Base-by-base conservation (phyloP, 2,797 vertebrate genomes). In the Cebuella pygmaea region DNA sequence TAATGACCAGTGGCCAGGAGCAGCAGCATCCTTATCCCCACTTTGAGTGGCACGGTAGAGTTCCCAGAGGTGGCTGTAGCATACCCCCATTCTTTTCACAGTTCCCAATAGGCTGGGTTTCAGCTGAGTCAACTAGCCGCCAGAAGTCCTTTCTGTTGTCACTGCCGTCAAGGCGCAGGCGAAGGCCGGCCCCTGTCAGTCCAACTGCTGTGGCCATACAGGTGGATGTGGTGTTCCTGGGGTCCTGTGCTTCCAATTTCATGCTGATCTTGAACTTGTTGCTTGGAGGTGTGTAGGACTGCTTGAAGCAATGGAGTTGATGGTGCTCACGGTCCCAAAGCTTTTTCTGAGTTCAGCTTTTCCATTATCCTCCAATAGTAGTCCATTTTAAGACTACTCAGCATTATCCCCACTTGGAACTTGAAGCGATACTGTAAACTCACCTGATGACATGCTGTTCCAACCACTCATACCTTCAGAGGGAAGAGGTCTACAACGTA, bases 141-240 rank as follows among this genome's bases (percentile, higher is more conserved):
- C 99, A 99, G 98, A 99, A 99, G 98, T 99, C 99, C 17, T 99
- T 99, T 98, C 99, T 99, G 98, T 99, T 99, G 98, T 99, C 99
- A 0, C 99, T 99, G 96, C 99, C 99, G 1, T 99, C 99, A 7
- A 99, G 99, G 39, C 99, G 99, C 87, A 99, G 98, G 75, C 99
- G 99, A 9, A 99, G 99, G 6, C 99, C 99, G 0, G 99, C 99
- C 4, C 99, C 99, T 0, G 99, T 99, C 98, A 99, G 99, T 44
- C 99, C 99, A 97, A 99, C 99, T 81, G 99, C 99, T 0, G 99
- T 99, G 97, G 99, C 99, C 30, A 99, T 99, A 98, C 99, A 99
- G 2, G 99, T 99, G 95, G 99, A 99, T 0, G 99, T 99, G 97
- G 99, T 99, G 98, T 99, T 99, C 74, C 99, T 98, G 0, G 99